Base-by-base conservation (phyloP, 2,888 invertebrate species). In the Melanotus villosus region DNA sequence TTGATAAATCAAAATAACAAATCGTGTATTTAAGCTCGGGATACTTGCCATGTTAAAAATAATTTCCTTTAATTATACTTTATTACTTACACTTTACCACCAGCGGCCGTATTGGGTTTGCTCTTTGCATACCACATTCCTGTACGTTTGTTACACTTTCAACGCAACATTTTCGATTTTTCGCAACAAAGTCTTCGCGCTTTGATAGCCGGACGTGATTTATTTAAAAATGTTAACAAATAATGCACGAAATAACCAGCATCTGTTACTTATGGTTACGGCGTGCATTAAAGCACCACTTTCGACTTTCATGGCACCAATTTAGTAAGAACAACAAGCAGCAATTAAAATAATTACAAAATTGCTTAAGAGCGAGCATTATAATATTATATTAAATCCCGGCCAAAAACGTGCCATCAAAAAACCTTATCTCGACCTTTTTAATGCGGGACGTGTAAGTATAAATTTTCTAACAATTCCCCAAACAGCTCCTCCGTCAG, bases 1-100 rank as follows among this genome's bases (percentile, higher is more conserved):
- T 84, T 83, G 84, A 85, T 85, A 84, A 84, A 85, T 85, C 84
- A 84, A 84, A 84, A 83, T 83, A 83, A 83, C 84, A 82, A 84
- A 84, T 84, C 83, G 80, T 83, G 82, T 81, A 80, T 82, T 82
- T 82, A 82, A 80, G 80, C 80, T 79, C 78, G 80, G 78, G 80
- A 81, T 82, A 65, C 71, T 72, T 77, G 78, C 74, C 77, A 79
- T 78, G 82, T 83, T 82, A 82, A 84, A 84, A 83, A 84, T 84
- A 83, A 83, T 82, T 81, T 79, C 79, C 82, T 83, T 82, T 84
- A 84, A 84, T 84, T 84, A 83, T 81, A 79, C 82, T 84, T 84
- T 84, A 84, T 84, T 83, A 76, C 76, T 78, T 78, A 78, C 76
- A 78, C 59, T 64, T 70, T 62, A 65, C 62, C 38, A 66, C 66